Percentiles rank a stretch among this genome's conserved stretches.
Evolutionary conservation across 1,140 invertebrate species (phyloP).

Genomic region (Papilio polyxenes): DNA sequence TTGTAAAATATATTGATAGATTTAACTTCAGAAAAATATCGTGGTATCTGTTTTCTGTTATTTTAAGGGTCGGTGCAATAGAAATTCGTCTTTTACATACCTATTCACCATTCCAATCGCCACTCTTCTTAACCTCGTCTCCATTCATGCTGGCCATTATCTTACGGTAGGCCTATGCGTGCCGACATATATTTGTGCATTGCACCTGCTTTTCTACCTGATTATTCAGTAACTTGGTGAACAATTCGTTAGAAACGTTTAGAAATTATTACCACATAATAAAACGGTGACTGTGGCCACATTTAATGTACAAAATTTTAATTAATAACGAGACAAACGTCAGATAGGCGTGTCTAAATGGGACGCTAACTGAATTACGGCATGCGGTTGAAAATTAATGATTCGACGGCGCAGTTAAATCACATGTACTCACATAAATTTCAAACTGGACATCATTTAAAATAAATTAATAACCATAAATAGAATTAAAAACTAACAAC

Average conservation of each 20-base stretch:
- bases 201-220: not conserved
- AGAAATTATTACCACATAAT: slow-evolving; percentile 19
- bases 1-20: not conserved
- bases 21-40: not conserved
- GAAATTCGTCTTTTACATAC: too few species aligned
- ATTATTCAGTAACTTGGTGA: not conserved
- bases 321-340: slow-evolving; percentile 24
- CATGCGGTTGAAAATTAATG: slow-evolving; percentile 23
- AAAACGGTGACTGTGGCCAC: slow-evolving; percentile 2
- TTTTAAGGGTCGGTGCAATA: too few species aligned
- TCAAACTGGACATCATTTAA: not conserved
- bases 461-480: slow-evolving; percentile 11
- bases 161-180: too few species aligned
- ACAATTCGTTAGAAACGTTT: not conserved
- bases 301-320: slow-evolving; percentile 24
- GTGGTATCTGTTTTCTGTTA: too few species aligned
- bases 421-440: not conserved
- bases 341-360: slow-evolving; percentile 24
- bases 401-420: slow-evolving; percentile 7
- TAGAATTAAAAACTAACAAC: not conserved
- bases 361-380: slow-evolving; percentile 24
- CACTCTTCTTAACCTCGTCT: too few species aligned
- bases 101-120: too few species aligned
- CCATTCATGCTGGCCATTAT: too few species aligned
- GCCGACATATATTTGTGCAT: too few species aligned